Percentiles rank a stretch among this genome's conserved stretches.
These are phyloP conservation scores for Pelosia muscerda DNA, from an alignment of 2,888 invertebrate species.

Conservation along the genomic window DNA sequence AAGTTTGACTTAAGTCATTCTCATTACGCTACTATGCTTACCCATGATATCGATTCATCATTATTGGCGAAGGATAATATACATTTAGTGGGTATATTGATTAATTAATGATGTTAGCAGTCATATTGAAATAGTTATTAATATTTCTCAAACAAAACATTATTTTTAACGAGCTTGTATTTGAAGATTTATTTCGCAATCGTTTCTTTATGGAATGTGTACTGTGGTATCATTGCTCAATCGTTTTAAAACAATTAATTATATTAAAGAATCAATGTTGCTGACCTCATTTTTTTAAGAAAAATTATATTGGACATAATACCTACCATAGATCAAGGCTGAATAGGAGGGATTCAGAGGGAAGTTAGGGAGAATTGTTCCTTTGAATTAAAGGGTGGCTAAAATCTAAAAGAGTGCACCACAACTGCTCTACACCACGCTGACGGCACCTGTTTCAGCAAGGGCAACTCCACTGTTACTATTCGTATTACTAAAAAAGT, in stretches of 20 bases:
- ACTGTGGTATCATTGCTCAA: slow-evolving; percentile 10
- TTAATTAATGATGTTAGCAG: slow-evolving; percentile 41
- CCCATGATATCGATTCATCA: too few relatives aligned
- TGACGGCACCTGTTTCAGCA: too few relatives aligned
- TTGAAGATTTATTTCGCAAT: slow-evolving; percentile 33
- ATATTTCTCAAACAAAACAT: slow-evolving; percentile 36
- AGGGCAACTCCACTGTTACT: too few relatives aligned
- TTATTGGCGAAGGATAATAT: slow-evolving; percentile 32
- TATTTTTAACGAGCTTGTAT: slow-evolving; percentile 25
- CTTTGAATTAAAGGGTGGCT: too few relatives aligned
- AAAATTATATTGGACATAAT: background rate
- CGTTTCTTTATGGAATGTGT: slow-evolving; percentile 20
- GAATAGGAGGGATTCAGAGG: background rate
- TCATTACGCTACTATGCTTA: slow-evolving; percentile 1
- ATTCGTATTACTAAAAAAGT: too few relatives aligned
- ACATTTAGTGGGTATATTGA: slow-evolving; percentile 29
- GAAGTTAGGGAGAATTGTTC: background rate
- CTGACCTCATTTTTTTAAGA: slow-evolving; percentile 9
- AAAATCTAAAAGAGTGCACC: too few relatives aligned
- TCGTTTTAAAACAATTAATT: slow-evolving; percentile 20
- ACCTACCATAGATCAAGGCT: background rate
- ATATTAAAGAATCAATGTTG: slow-evolving; percentile 19
- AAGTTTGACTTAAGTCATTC: background rate
- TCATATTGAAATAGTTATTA: slow-evolving; percentile 36
- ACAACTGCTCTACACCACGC: too few relatives aligned